Conservation (phyloP, 2,113 vertebrate genomes). For the Acanthochromis polyacanthus region DNA sequence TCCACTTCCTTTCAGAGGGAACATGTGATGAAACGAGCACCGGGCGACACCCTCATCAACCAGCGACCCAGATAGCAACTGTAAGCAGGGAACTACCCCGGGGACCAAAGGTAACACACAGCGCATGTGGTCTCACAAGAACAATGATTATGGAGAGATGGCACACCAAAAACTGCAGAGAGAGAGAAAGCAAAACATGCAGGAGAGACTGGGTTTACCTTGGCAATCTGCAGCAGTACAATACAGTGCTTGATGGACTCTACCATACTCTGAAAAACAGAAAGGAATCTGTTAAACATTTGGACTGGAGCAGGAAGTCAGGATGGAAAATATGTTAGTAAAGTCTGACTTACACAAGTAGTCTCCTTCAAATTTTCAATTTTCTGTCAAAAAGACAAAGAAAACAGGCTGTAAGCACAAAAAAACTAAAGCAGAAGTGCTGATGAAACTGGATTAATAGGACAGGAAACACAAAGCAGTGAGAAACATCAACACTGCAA, state of each 20-base stretch:
- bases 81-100: conserved; percentile 64
- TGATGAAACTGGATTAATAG: neutral
- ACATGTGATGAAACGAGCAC: conserved; percentile 77
- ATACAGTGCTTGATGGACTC: conserved; percentile 99
- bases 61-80: conserved; percentile 51
- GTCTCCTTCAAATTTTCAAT: conserved; percentile 97
- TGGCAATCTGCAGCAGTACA: conserved; percentile 99
- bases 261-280: conserved; percentile 94
- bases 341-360: conserved; percentile 93
- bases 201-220: conserved; percentile 87
- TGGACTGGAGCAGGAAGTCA: conserved; percentile 13
- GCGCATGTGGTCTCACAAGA: conserved; percentile 34
- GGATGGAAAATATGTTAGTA: conserved; percentile 19
- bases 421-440: conserved; percentile 2
- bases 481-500: neutral
- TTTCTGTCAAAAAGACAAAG: conserved; percentile 86
- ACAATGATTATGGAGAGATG: conserved; percentile 37
- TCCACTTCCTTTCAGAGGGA: conserved; percentile 56
- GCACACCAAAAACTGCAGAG: conserved; percentile 2
- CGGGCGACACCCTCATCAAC: conserved; percentile 63
- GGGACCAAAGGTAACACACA: conserved; percentile 41
- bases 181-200: neutral
- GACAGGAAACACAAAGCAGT: neutral
- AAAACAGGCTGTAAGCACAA: conserved; percentile 17
- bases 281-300: conserved; percentile 19